Base-by-base conservation (phyloP, 2,888 invertebrate genomes). In the Agonopterix subpropinquella region DNA sequence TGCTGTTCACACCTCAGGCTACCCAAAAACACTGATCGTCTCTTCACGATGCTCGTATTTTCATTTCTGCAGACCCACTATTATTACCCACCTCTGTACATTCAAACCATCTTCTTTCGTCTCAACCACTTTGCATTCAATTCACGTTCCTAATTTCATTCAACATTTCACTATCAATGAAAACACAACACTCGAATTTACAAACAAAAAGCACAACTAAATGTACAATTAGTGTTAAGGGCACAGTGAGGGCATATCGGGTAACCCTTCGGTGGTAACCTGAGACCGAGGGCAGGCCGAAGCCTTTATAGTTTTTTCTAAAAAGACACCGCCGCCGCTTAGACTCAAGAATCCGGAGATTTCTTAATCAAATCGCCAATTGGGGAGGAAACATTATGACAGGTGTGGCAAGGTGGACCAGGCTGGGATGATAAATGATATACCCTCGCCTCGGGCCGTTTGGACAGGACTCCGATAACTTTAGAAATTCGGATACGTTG, bases 311-410 rank as follows among this genome's bases (percentile, higher is more conserved):
- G 11, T 45, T 53, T 57, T 59, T 57, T 59, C 58, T 47, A 53
- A 53, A 61, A 61, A 61, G 58, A 53, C 54, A 48, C 44, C 49
- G 51, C 47, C 46, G 54, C 48, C 48, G 48, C 48, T 45, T 39
- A 47, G 48, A 41, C 28, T 11, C 28, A 41, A 41, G 45, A 41
- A 35, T n/a, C 13, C 11, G 41, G 44, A 42, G 51, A 47, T 57
- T 54, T 48, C 54, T 58, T 56, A 55, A 61, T 55, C 47, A 50
- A 57, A 53, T 53, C 45, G 46, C 46, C 55, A 43, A 43, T 54
- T 49, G 46, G 45, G 48, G 48, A 56, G 59, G 57, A 58, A 63
- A 61, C 61, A 61, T 67, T 64, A 51, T 60, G 59, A 69, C 65
- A 64, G 62, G 52, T 51, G 52, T 15, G 41, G 13, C 41, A 8